phyloP scores from a whole-genome alignment of 2,797 vertebrate genomes.

The Halcyon smyrnensis region DNA sequence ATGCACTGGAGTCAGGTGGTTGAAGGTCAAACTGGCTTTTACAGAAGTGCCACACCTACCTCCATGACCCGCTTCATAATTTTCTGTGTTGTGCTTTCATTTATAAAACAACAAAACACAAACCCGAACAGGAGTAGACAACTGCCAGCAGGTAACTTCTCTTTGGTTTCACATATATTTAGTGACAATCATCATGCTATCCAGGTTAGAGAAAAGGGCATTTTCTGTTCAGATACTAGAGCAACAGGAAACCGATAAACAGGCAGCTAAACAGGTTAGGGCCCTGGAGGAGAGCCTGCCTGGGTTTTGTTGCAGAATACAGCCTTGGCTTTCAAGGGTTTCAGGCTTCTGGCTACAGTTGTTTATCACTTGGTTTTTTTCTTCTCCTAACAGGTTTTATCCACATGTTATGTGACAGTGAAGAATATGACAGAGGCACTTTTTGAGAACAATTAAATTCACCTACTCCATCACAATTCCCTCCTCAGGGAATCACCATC shows the following conservation, averaged over 20 bases:
- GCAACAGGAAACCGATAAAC: neutral
- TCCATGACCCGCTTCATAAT: neutral
- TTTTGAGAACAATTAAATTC: conserved; percentile 31
- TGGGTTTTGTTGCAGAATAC: neutral
- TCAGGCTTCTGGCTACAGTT: neutral
- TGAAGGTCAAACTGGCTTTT: neutral
- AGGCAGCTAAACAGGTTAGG: neutral
- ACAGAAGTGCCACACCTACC: neutral
- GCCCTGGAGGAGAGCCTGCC: neutral
- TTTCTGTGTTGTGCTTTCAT: neutral
- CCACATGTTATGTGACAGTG: neutral
- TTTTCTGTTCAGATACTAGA: neutral
- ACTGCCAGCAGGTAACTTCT: neutral
- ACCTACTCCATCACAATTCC: neutral
- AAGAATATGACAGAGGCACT: neutral
- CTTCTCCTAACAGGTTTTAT: conserved; percentile 34
- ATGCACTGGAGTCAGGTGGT: neutral
- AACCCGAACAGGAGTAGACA: neutral
- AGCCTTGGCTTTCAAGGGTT: neutral
- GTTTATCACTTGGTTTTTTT: neutral
- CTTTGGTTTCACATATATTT: neutral
- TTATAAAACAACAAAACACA: neutral
- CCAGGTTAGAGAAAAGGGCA: neutral
- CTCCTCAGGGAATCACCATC: neutral
- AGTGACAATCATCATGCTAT: neutral